Evolutionary conservation across 1,140 invertebrate genomes (phyloP).

Genomic region (Eriosoma lanigerum): DNA sequence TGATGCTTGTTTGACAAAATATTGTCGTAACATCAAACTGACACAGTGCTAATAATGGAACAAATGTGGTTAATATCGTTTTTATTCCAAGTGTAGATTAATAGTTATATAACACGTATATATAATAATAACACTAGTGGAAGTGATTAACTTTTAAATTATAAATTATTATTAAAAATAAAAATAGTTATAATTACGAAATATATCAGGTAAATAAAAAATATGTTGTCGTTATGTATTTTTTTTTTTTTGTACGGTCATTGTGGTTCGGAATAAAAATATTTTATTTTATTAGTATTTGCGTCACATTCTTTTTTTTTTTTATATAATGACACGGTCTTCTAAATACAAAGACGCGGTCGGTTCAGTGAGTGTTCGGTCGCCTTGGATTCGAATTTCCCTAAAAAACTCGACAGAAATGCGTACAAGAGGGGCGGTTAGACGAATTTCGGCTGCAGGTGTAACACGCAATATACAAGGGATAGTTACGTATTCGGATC

Average conservation of each 20-base stretch:
- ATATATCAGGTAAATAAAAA: too few relatives aligned
- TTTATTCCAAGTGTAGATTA: too few relatives aligned
- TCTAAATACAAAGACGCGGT: neutral
- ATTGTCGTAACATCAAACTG: too few relatives aligned
- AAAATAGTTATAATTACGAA: too few relatives aligned
- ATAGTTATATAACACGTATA: too few relatives aligned
- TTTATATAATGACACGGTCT: too few relatives aligned
- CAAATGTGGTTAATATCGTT: too few relatives aligned
- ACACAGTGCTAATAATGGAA: too few relatives aligned
- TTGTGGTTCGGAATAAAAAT: neutral
- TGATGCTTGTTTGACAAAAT: neutral
- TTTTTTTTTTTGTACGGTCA: neutral
- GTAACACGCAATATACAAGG: conserved; percentile 21
- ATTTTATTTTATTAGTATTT: neutral
- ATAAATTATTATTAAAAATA: neutral
- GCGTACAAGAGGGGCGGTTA: conserved; percentile 6
- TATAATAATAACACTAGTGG: too few relatives aligned
- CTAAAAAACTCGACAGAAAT: conserved; percentile 25
- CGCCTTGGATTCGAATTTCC: conserved; percentile 16
- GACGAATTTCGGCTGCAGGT: conserved; percentile 34
- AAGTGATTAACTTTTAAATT: neutral
- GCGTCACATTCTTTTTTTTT: neutral
- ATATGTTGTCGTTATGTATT: too few relatives aligned
- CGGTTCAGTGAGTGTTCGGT: neutral
- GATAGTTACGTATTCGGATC: neutral